phyloP scores from a whole-genome alignment of 2,113 vertebrate genomes.

The Vireo altiloquus region DNA sequence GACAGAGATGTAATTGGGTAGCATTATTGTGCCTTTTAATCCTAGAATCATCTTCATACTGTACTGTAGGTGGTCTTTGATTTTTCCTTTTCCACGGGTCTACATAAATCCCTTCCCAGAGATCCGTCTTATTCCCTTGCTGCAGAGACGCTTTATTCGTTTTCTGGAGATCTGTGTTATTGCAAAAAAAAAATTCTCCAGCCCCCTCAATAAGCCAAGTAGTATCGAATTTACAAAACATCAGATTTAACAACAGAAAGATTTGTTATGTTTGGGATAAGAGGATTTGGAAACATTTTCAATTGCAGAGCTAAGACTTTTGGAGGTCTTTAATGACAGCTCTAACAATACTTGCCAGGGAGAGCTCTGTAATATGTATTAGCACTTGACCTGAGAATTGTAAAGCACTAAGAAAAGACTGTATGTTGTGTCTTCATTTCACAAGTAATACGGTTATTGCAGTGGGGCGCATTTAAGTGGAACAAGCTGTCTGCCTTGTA shows the following conservation, averaged over 20 bases:
- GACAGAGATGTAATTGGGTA: slow-evolving; percentile 62
- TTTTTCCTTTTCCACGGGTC: slow-evolving; percentile 15
- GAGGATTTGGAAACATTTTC: slow-evolving; percentile 71
- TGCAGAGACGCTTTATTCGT: slow-evolving; percentile 3
- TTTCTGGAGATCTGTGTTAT: slow-evolving; percentile 29
- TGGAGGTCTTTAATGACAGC: slow-evolving; percentile 64
- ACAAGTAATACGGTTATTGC: slow-evolving; percentile 38
- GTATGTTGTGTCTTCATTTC: slow-evolving; percentile 52
- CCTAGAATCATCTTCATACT: slow-evolving; percentile 47
- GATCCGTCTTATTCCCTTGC: background rate
- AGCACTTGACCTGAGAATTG: slow-evolving; percentile 69
- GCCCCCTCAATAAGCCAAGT: slow-evolving; percentile 34
- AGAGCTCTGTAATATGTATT: slow-evolving; percentile 59
- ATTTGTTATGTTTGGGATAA: slow-evolving; percentile 68
- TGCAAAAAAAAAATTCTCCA: slow-evolving; percentile 32
- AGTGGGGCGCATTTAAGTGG: slow-evolving; percentile 36
- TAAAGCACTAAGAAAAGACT: slow-evolving; percentile 44
- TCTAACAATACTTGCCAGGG: slow-evolving; percentile 62
- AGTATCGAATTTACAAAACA: slow-evolving; percentile 68
- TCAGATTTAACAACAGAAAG: slow-evolving; percentile 68
- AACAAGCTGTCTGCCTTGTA: slow-evolving; percentile 40
- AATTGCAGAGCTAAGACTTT: slow-evolving; percentile 57
- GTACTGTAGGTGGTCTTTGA: slow-evolving; percentile 36
- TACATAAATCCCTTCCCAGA: slow-evolving; percentile 32
- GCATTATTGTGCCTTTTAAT: slow-evolving; percentile 53